A percentile compares a stretch with the other conserved stretches of the same genome.
Conservation (phyloP, 1,140 invertebrate genomes). For the Bombus balteatus region DNA sequence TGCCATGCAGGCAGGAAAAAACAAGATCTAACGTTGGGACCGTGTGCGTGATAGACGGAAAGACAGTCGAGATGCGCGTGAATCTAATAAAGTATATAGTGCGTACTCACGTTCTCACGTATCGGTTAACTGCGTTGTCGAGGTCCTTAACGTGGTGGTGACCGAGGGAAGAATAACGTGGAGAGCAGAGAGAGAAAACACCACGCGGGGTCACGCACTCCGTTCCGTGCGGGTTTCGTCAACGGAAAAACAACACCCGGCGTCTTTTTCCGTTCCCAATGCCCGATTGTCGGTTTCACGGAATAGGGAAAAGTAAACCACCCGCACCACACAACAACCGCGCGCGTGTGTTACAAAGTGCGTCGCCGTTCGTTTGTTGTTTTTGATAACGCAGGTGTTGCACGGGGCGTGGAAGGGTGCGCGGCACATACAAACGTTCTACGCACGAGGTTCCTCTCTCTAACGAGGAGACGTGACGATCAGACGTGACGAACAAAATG, state of each 20-base stretch:
- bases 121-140: slow-evolving; percentile 25
- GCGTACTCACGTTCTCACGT: slow-evolving; percentile 57
- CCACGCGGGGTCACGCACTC: slow-evolving; percentile 66
- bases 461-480: slow-evolving; percentile 55
- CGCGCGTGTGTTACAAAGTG: slow-evolving; percentile 55
- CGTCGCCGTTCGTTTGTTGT: slow-evolving; percentile 45
- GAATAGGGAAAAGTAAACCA: slow-evolving; percentile 30
- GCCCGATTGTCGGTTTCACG: slow-evolving; percentile 22
- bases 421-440: slow-evolving; percentile 64
- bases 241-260: slow-evolving; percentile 65
- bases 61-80: slow-evolving; percentile 15
- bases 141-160: slow-evolving; percentile 12
- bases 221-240: slow-evolving; percentile 53
- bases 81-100: slow-evolving; percentile 26
- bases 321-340: slow-evolving; percentile 60
- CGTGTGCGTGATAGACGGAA: slow-evolving; percentile 29
- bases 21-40: slow-evolving; percentile 61
- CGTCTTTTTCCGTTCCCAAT: slow-evolving; percentile 40
- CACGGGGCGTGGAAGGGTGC: slow-evolving; percentile 57
- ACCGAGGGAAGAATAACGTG: slow-evolving; percentile 7
- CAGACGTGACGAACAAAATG: slow-evolving; percentile 71
- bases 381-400: slow-evolving; percentile 55
- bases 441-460: slow-evolving; percentile 61
- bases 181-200: slow-evolving; percentile 34
- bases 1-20: slow-evolving; percentile 66